Percentiles rank a stretch among this genome's conserved stretches.
phyloP scores from a whole-genome alignment of 1,140 invertebrate species.

The Solenopsis invicta region DNA sequence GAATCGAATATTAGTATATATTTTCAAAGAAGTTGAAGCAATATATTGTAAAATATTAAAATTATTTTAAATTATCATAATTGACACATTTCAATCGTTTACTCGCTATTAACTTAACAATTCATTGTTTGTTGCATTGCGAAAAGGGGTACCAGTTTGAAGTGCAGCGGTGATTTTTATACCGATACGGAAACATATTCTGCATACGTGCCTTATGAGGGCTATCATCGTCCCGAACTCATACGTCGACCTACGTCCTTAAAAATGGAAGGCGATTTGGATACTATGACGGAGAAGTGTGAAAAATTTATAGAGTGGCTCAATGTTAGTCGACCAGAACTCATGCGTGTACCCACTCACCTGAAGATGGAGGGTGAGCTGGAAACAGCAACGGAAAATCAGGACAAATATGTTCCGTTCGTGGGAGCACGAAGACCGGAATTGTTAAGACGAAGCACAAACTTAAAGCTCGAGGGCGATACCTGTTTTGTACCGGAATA shows the following conservation, averaged over 20 bases:
- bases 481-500: slow-evolving; percentile 84
- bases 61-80: neutral
- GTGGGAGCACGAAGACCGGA: slow-evolving; percentile 83
- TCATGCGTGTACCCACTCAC: slow-evolving; percentile 83
- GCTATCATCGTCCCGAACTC: slow-evolving; percentile 84
- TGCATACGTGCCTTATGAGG: slow-evolving; percentile 81
- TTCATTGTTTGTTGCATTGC: neutral
- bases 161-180: slow-evolving; percentile 79
- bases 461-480: slow-evolving; percentile 85
- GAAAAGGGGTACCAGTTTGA: slow-evolving; percentile 72
- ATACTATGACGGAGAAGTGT: slow-evolving; percentile 86
- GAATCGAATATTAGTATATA: neutral
- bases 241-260: slow-evolving; percentile 86
- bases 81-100: neutral
- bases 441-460: slow-evolving; percentile 81
- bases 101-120: slow-evolving; percentile 12
- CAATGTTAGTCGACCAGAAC: slow-evolving; percentile 83
- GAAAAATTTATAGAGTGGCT: slow-evolving; percentile 87
- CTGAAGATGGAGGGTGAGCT: slow-evolving; percentile 87
- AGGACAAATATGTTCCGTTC: slow-evolving; percentile 87
- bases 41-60: neutral
- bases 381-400: slow-evolving; percentile 86
- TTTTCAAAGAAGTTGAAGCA: neutral
- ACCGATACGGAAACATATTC: slow-evolving; percentile 82
- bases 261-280: slow-evolving; percentile 87